Evolutionary conservation across 2,888 invertebrate species (phyloP).

Genomic region (Archips xylosteana): DNA sequence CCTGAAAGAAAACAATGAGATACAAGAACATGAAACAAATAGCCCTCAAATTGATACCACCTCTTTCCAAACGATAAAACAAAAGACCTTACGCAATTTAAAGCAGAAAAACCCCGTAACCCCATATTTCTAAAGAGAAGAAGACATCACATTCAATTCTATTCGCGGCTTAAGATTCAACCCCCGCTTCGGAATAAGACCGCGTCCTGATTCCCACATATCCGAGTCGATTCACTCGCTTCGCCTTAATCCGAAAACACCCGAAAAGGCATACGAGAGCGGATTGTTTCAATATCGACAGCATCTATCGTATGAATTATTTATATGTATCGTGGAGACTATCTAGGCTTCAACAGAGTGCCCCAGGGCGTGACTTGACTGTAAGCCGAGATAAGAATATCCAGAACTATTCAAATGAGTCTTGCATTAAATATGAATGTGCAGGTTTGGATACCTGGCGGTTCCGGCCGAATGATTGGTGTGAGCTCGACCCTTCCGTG

Average conservation of each 20-base stretch:
- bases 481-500: conserved; percentile 24
- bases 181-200: conserved; percentile 22
- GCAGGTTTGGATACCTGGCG: conserved; percentile 33
- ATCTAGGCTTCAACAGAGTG: conserved; percentile 53
- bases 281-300: conserved; percentile 72
- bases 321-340: conserved; percentile 64
- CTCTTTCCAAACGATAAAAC: background rate
- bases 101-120: background rate
- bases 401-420: conserved; percentile 40
- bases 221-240: conserved; percentile 44
- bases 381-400: conserved; percentile 45
- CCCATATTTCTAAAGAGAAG: conserved; percentile 1
- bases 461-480: conserved; percentile 32
- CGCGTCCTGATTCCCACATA: conserved; percentile 23
- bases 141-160: conserved; percentile 13
- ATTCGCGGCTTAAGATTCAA: conserved; percentile 5
- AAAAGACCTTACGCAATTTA: background rate
- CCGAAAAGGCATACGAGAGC: conserved; percentile 60
- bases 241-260: conserved; percentile 59
- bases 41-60: background rate
- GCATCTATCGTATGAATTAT: conserved; percentile 69
- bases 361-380: conserved; percentile 66
- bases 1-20: background rate
- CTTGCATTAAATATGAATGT: conserved; percentile 38
- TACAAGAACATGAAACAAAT: background rate